phyloP scores from a whole-genome alignment of 2,113 vertebrate species.

The Cryptomyrus ogoouensis region DNA sequence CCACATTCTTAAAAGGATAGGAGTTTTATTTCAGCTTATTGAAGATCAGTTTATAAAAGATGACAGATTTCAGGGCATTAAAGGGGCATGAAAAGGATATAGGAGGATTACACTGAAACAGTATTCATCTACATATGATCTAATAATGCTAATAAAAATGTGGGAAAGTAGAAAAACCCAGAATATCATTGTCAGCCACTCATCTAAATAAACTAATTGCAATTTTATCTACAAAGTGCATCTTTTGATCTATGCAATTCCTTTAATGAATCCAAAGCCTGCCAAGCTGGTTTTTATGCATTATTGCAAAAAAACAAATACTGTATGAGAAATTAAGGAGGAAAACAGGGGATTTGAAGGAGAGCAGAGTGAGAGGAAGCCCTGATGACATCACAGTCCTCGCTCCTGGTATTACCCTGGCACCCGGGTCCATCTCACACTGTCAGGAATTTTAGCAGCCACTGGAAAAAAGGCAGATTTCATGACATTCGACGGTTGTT shows the following conservation, averaged over 20 bases:
- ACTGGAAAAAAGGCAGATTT: constrained; percentile 37
- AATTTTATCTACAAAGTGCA: background rate
- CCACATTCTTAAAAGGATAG: background rate
- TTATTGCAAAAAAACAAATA: background rate
- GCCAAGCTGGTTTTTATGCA: background rate
- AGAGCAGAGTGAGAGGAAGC: background rate
- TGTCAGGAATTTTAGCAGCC: constrained; percentile 58
- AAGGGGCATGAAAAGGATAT: background rate
- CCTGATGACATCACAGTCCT: constrained; percentile 17
- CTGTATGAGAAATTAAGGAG: background rate
- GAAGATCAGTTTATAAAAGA: background rate
- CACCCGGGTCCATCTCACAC: constrained; percentile 47
- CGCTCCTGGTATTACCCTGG: constrained; percentile 23
- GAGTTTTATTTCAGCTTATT: background rate
- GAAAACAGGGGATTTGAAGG: background rate
- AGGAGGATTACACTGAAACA: background rate
- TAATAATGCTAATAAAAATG: background rate
- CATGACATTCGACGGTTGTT: background rate
- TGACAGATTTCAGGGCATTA: background rate
- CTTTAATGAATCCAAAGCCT: background rate
- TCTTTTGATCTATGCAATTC: background rate
- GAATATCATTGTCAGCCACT: background rate
- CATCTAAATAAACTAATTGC: background rate
- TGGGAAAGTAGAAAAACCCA: background rate
- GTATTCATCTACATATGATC: background rate